Conservation (phyloP, 2,797 vertebrate species). For the Dendrocincla fuliginosa region DNA sequence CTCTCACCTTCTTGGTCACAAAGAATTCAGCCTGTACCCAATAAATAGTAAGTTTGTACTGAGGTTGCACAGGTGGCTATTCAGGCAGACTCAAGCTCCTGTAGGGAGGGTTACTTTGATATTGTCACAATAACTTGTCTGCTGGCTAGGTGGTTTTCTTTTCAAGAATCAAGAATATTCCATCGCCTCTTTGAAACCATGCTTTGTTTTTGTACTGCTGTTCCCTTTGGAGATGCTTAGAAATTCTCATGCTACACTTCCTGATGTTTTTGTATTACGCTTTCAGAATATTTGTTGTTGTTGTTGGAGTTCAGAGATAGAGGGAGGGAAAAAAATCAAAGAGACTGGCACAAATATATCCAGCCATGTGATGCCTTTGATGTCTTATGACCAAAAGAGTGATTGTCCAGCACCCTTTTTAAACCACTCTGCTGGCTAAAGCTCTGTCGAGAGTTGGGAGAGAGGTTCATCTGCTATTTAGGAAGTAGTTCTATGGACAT, state of each 20-base stretch:
- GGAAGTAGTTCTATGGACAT: background rate
- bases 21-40: background rate
- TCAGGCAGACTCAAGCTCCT: background rate
- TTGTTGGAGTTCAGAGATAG: background rate
- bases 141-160: background rate
- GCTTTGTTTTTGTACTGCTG: background rate
- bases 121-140: background rate
- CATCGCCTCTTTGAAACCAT: background rate
- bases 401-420: background rate
- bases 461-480: background rate
- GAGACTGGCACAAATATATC: background rate
- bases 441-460: background rate
- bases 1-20: background rate
- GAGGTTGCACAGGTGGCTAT: background rate
- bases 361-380: background rate
- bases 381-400: background rate
- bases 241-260: background rate
- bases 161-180: background rate
- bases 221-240: background rate
- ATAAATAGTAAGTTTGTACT: background rate
- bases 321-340: background rate
- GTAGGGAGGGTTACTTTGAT: background rate
- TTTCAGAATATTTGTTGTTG: constrained; percentile 48
- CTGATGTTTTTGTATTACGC: background rate
- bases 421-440: background rate